Percentiles rank a stretch among this genome's conserved stretches.
These are phyloP conservation scores for Thermophis baileyi DNA, from an alignment of 2,113 vertebrate species.

Conservation along the genomic window DNA sequence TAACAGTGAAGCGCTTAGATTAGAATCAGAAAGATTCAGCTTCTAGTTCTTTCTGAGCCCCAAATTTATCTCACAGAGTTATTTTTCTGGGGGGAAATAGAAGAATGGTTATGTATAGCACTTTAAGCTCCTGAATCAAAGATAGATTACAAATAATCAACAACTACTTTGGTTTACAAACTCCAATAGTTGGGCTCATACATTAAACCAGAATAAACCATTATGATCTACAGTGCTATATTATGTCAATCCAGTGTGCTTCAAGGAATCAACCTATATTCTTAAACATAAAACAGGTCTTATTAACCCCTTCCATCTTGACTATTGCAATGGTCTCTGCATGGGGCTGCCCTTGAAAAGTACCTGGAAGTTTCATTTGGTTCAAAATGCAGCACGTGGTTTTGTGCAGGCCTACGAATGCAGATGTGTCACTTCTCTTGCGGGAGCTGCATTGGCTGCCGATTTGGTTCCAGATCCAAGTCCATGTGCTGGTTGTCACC, in stretches of 20 bases:
- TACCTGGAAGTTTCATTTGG: background rate
- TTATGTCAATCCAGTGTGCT: background rate
- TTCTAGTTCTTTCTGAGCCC: background rate
- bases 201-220: background rate
- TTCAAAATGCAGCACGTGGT: background rate
- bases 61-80: background rate
- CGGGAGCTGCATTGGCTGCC: background rate
- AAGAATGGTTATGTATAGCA: background rate
- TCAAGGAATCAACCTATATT: background rate
- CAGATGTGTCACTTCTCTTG: background rate
- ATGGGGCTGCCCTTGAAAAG: background rate
- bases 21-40: background rate
- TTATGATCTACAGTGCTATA: background rate
- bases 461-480: background rate
- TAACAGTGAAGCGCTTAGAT: background rate
- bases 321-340: background rate
- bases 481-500: background rate
- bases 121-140: background rate
- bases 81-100: background rate
- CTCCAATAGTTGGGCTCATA: background rate
- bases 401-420: background rate
- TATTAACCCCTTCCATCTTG: background rate
- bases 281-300: background rate
- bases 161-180: background rate
- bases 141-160: background rate